Evolutionary conservation across 2,797 vertebrate genomes (phyloP), one percentile per base, ranked within the genome.

Genomic region (Ctenopoma multispine): DNA sequence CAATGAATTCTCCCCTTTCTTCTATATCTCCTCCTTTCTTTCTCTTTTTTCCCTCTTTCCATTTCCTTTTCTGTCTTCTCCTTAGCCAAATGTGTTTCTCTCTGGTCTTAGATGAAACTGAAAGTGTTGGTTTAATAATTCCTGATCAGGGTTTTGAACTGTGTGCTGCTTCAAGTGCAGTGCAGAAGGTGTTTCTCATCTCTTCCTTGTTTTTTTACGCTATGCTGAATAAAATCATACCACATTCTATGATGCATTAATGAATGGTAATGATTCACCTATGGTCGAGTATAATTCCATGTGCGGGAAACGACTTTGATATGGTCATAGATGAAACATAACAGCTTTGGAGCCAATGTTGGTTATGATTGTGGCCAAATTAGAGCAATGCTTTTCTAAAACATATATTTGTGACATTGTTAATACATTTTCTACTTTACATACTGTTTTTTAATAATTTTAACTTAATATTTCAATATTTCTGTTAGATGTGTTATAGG

Each of bases 71-170:
- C 53, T 71, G 27, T 79, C 63, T 84, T 77, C 77, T 62, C 27
- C 29, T 49, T 59, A 81, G 86, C 85, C 89, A 90, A 88, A 88
- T 83, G 76, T 64, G 67, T 78, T 82, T 84, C 85, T 81, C 83
- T 89, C 75, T 90, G 86, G 79, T 90, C 87, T 83, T 4, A 84
- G 87, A 92, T 91, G 86, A 92, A 92, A 89, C 85, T 71, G 69
- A 81, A 86, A 86, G 63, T 79, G 81, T 87, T 72, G 79, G 67
- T 89, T 91, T 85, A 87, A 89, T 90, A 81, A 91, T 88, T 91
- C 70, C 85, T 47, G 61, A 77, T 87, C 76, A 63, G 88, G 80
- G 72, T 63, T 83, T 81, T 63, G 77, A 80, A 75, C 67, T 48
- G 40, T 29, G 50, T 13, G 48, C 69, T 69, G 58, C 72, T 79